phyloP scores from a whole-genome alignment of 2,113 vertebrate species.

The Lepidothrix coronata region DNA sequence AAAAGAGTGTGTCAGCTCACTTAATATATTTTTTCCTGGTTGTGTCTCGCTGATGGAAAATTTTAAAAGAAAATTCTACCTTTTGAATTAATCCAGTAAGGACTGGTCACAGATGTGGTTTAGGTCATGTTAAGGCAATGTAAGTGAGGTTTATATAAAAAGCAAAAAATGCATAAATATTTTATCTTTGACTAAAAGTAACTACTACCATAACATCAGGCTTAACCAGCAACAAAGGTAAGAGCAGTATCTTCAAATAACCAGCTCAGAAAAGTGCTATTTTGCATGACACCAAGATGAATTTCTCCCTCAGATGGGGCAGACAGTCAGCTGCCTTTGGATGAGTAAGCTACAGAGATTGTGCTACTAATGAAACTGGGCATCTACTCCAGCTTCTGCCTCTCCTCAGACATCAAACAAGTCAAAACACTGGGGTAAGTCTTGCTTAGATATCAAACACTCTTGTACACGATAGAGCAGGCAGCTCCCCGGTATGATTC shows the following conservation, averaged over 20 bases:
- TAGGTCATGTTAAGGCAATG: fast-evolving
- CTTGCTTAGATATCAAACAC: not conserved
- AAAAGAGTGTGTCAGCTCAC: not conserved
- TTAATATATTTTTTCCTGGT: not conserved
- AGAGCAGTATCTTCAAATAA: not conserved
- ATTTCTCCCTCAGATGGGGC: not conserved
- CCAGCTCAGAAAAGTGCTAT: not conserved
- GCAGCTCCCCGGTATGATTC: not conserved
- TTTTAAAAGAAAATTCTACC: not conserved
- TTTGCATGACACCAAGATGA: not conserved
- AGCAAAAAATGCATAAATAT: not conserved
- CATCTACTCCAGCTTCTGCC: not conserved
- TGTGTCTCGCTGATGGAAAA: not conserved
- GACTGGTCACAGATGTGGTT: not conserved
- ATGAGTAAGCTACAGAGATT: not conserved
- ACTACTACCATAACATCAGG: not conserved
- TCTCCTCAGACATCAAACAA: not conserved
- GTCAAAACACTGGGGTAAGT: not conserved
- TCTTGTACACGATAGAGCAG: fast-evolving
- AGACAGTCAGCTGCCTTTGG: not conserved
- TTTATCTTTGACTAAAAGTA: not conserved
- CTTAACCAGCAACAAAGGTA: not conserved
- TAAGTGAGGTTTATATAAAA: not conserved
- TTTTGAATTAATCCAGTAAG: not conserved
- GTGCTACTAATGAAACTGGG: not conserved